Evolutionary conservation across 2,888 invertebrate species (phyloP).

Genomic region (Metallyticus violacea): DNA sequence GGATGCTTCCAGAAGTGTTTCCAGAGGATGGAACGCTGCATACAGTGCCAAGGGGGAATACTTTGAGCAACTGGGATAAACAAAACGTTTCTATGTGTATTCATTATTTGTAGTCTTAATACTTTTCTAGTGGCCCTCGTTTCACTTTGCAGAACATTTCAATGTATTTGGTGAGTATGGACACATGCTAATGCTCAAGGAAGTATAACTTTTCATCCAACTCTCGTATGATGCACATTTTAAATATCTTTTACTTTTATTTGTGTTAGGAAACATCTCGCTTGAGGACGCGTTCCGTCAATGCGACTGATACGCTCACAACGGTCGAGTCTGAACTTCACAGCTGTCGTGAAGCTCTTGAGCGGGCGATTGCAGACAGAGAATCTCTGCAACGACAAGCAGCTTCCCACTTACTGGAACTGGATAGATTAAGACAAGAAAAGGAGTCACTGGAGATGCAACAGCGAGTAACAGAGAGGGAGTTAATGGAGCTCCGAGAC

Average conservation of each 20-base stretch:
- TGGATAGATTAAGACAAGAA: constrained; percentile 71
- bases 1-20: too few species aligned
- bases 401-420: constrained; percentile 66
- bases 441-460: constrained; percentile 72
- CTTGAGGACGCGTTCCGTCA: constrained; percentile 55
- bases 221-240: too few species aligned
- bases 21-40: too few species aligned
- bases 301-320: constrained; percentile 56
- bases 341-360: constrained; percentile 63
- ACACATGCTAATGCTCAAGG: too few species aligned
- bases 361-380: constrained; percentile 64
- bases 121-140: too few species aligned
- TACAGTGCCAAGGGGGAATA: too few species aligned
- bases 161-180: too few species aligned
- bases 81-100: too few species aligned
- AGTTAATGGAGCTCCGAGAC: constrained; percentile 65
- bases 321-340: constrained; percentile 64
- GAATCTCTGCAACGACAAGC: constrained; percentile 73
- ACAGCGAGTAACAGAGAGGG: constrained; percentile 69
- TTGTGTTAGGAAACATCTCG: constrained; percentile 53
- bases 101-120: too few species aligned
- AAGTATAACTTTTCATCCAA: too few species aligned
- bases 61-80: too few species aligned
- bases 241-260: background rate
- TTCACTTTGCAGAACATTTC: too few species aligned